These are phyloP conservation scores for Isichthys henryi DNA, from an alignment of 2,113 vertebrate genomes.

Conservation along the genomic window DNA sequence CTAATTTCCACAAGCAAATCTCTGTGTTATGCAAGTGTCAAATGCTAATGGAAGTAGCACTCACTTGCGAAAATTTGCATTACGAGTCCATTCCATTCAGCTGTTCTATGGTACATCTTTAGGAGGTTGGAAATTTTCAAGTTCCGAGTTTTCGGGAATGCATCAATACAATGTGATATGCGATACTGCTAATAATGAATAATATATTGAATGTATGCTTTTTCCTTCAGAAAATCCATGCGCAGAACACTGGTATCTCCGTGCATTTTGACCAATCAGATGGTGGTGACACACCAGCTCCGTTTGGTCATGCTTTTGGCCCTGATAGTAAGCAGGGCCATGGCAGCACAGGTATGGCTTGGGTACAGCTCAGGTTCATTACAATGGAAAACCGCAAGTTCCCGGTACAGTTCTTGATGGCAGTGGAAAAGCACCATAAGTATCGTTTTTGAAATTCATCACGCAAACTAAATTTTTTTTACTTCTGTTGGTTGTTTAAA, in stretches of 20 bases:
- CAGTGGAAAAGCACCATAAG: no score
- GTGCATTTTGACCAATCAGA: background rate
- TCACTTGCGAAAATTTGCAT: background rate
- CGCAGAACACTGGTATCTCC: background rate
- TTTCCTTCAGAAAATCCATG: background rate
- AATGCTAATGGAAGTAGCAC: background rate
- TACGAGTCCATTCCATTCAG: background rate
- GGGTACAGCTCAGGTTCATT: no score
- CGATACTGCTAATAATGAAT: background rate
- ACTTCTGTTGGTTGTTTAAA: no score
- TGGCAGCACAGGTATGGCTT: background rate
- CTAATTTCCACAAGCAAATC: background rate
- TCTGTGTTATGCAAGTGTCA: background rate
- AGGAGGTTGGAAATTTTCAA: background rate
- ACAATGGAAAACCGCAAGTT: background rate
- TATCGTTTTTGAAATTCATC: no score
- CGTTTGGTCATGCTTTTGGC: background rate
- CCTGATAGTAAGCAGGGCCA: background rate
- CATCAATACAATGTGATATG: background rate
- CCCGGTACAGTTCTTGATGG: background rate
- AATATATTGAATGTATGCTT: background rate
- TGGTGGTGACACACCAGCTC: background rate
- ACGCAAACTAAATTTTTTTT: no score
- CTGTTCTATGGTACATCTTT: background rate
- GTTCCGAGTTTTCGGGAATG: background rate